phyloP scores from a whole-genome alignment of 2,797 vertebrate genomes.

The Leucoraja ocellata region DNA sequence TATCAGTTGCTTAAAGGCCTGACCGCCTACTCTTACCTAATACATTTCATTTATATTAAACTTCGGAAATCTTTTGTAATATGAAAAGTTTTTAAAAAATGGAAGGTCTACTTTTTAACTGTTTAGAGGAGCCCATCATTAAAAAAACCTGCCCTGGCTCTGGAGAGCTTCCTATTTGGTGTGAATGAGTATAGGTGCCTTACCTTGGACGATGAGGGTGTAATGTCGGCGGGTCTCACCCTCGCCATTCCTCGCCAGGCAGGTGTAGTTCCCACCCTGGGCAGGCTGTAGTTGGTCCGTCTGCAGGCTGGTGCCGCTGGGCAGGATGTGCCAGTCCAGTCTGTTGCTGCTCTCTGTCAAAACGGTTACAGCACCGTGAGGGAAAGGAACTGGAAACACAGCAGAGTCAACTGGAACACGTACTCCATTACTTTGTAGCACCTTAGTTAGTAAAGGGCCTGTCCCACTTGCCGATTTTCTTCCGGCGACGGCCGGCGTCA shows the following conservation, averaged over 20 bases:
- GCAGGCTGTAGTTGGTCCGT: constrained; percentile 69
- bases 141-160: too few species aligned
- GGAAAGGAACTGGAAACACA: background rate
- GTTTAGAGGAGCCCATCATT: too few species aligned
- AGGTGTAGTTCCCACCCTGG: constrained; percentile 77
- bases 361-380: background rate
- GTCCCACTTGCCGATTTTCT: too few species aligned
- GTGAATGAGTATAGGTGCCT: rapidly evolving
- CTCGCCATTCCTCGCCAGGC: constrained; percentile 62
- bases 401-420: background rate
- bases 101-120: too few species aligned
- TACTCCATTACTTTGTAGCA: too few species aligned
- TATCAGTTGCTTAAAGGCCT: too few species aligned
- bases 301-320: constrained; percentile 67
- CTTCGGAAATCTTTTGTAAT: too few species aligned
- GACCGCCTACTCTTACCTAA: too few species aligned
- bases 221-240: constrained; percentile 65
- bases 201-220: constrained; percentile 71
- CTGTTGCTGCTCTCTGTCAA: constrained; percentile 62
- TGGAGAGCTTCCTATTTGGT: background rate
- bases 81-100: too few species aligned
- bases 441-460: too few species aligned
- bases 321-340: constrained; percentile 61
- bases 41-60: too few species aligned
- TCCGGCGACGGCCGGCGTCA: too few species aligned